These are phyloP conservation scores for Varanus salvator DNA, from an alignment of 2,113 vertebrate genomes.

Conservation along the genomic window DNA sequence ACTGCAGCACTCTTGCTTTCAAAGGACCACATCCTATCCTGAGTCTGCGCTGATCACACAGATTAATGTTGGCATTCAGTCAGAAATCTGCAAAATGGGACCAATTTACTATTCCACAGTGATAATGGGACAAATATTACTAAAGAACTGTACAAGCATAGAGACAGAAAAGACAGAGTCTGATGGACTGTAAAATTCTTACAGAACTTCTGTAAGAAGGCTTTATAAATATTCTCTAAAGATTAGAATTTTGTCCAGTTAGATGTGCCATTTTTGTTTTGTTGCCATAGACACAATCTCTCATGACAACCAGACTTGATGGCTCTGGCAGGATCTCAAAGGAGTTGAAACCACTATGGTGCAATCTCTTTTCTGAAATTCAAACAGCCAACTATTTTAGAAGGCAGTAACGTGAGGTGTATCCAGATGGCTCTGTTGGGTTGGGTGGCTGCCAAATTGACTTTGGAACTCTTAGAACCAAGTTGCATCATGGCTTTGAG, in stretches of 20 bases:
- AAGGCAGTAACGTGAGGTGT: background rate
- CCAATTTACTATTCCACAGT: background rate
- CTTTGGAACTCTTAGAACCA: constrained; percentile 5
- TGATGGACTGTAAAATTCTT: background rate
- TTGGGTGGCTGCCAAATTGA: background rate
- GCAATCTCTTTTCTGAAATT: background rate
- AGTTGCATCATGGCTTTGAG: constrained; percentile 1
- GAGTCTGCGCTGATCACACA: constrained; percentile 42
- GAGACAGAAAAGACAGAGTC: background rate
- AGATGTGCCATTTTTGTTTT: background rate
- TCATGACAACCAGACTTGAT: background rate
- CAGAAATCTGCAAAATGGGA: constrained; percentile 27
- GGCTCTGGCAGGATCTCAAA: background rate
- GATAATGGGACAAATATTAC: background rate
- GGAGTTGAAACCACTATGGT: background rate
- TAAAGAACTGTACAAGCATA: background rate
- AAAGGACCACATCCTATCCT: constrained; percentile 60
- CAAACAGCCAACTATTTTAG: background rate
- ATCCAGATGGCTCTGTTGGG: constrained; percentile 5
- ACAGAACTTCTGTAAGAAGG: background rate
- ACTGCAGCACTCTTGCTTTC: constrained; percentile 68
- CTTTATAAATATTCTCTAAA: background rate
- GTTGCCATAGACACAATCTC: constrained; percentile 3
- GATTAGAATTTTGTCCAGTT: background rate
- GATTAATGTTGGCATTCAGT: constrained; percentile 67